Base-by-base conservation (phyloP, 2,113 vertebrate genomes). In the Chauna torquata region DNA sequence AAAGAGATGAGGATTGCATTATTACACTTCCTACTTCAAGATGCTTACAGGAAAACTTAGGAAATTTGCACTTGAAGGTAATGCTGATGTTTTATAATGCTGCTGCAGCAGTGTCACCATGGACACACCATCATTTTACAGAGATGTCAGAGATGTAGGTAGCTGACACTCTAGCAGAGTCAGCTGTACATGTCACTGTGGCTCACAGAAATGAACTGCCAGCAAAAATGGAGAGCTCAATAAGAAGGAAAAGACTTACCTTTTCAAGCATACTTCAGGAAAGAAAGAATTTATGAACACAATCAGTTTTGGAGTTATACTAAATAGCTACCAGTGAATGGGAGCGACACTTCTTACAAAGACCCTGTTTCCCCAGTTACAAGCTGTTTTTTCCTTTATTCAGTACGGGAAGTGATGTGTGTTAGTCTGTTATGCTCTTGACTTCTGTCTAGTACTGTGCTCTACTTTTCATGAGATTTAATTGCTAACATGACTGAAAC, bases 131-230 rank as follows among this genome's bases (percentile, higher is more conserved):
- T 75, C 24, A 28, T 65, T 45, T 91, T 58, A 38, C 0, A 0
- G 32, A 34, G 30, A 57, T 87, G 49, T 14, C 79, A 36, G 62
- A 85, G 89, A 49, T 82, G 81, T 25, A 61, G 54, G 34, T 61
- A 72, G 54, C 27, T 94, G 92, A 87, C 74, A 59, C 77, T 91
- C 16, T 61, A 69, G 70, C 57, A 86, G 25, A 88, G 57, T 75
- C 92, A 93, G 82, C 69, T 89, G 44, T 57, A 40, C 30, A 28
- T 82, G 61, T 82, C 82, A 72, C 82, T 64, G 40, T 27, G 75
- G 50, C 47, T 88, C 76, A 71, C 58, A 93, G 23, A 96, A 93
- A 77, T 64, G 68, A 61, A 65, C 32, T 42, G 15, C 27, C 75
- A 92, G 54, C 18, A 82, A 81, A 82, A 88, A 58, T 38, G n/a